Base-by-base conservation (phyloP, 2,797 vertebrate species). In the Netta rufina region DNA sequence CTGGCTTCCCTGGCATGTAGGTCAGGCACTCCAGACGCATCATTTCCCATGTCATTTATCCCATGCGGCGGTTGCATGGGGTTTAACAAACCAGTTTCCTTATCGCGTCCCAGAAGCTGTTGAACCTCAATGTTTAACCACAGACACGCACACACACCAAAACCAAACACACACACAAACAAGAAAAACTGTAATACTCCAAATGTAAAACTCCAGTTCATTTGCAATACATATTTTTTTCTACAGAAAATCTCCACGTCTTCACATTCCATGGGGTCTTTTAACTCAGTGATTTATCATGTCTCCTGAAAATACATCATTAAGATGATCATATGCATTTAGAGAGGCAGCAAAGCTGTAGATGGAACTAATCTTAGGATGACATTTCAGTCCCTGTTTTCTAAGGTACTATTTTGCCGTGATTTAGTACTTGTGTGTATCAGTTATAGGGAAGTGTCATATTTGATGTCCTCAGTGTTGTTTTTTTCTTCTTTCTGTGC, bases 401-500 rank as follows among this genome's bases (percentile, higher is more conserved):
- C 81, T 62, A 24, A 78, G 24, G 73, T 82, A 19, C 20, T 73
- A 51, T 83, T 95, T 93, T 84, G 92, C 94, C 66, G 4, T 91
- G 92, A 92, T 94, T 97, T 88, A 93, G 64, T 81, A 12, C 93
- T 82, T 1, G 1, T 54, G 74, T 90, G 57, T 89, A 76, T 85
- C 94, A 56, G 65, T 87, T 91, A 78, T 8, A 62, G 89, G 74
- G 56, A 92, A 83, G 91, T 83, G 70, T 95, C 93, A 17, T 84
- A 74, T 94, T 89, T 92, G 87, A 90, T 94, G 49, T 89, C 95
- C 92, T 82, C 30, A 28, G 76, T 95, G 73, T 83, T 91, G 27
- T 84, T 73, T 91, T 84, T 89, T 69, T 81, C 90, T 97, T 89
- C 74, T 94, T 95, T 58, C 84, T 91, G 21, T 73, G 80, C 94